Evolutionary conservation across 2,888 invertebrate species (phyloP).

Genomic region (Coecobrya sp.): DNA sequence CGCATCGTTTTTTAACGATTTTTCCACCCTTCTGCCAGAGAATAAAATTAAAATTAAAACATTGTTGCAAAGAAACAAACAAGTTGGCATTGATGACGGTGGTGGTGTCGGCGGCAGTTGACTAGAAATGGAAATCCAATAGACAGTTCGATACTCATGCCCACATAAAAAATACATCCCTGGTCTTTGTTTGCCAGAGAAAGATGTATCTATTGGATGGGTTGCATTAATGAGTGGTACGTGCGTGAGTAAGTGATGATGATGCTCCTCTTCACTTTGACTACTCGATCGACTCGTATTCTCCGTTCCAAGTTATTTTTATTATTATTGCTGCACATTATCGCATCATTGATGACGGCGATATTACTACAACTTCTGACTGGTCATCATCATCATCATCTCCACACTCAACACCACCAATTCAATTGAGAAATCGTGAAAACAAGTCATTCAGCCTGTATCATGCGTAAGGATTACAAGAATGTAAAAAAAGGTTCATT

Average conservation of each 20-base stretch:
- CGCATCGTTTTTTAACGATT: background rate
- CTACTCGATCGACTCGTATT: background rate
- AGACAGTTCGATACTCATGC: conserved; percentile 24
- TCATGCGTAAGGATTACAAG: conserved; percentile 41
- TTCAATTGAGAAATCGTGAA: conserved; percentile 69
- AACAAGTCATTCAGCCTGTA: conserved; percentile 55
- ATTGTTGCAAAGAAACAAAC: background rate
- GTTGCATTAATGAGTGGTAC: conserved; percentile 66
- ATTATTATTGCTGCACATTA: conserved; percentile 55
- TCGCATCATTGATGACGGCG: conserved; percentile 49
- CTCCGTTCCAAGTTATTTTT: conserved; percentile 50
- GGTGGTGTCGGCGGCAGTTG: conserved; percentile 28
- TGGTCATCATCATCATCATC: conserved; percentile 28
- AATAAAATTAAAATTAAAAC: background rate
- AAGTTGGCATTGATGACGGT: background rate
- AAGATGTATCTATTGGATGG: conserved; percentile 20
- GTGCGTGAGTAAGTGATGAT: conserved; percentile 72
- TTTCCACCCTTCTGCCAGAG: background rate
- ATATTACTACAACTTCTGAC: conserved; percentile 17
- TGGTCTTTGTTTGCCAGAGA: background rate
- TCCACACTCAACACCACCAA: background rate
- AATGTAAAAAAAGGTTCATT: conserved; percentile 44
- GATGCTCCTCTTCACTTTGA: background rate
- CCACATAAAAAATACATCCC: background rate
- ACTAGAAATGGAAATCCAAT: background rate